Evolutionary conservation across 92 coral and sea anemone genomes (phyloP).

Genomic region (Epizoanthus rinbou): DNA sequence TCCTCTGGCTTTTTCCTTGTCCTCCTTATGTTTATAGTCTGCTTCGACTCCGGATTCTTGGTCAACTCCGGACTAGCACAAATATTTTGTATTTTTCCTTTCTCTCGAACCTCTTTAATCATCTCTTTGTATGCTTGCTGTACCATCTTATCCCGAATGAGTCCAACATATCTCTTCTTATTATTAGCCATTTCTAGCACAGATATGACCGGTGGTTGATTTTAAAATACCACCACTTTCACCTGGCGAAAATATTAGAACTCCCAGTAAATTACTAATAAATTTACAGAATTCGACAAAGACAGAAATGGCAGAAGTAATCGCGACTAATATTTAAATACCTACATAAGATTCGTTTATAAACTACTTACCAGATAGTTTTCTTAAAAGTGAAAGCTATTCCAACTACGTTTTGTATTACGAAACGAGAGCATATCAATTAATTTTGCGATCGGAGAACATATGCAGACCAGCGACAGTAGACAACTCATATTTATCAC

Average conservation of each 20-base stretch:
- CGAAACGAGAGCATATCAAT: background rate
- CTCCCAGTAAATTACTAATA: too few species aligned
- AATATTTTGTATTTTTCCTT: constrained; percentile 4
- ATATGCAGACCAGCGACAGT: background rate
- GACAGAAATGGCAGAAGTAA: too few species aligned
- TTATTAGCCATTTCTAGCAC: constrained; percentile 11
- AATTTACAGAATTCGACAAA: too few species aligned
- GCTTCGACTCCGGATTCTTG: background rate
- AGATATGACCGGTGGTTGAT: too few species aligned
- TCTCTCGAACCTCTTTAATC: constrained; percentile 23
- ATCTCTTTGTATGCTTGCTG: constrained; percentile 23
- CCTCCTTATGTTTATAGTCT: constrained; percentile 15
- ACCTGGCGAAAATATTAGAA: background rate
- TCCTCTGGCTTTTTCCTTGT: constrained; percentile 49
- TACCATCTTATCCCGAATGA: constrained; percentile 12
- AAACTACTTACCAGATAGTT: too few species aligned
- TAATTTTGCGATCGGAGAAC: background rate
- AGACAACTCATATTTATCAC: background rate
- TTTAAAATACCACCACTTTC: too few species aligned
- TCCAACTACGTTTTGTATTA: background rate
- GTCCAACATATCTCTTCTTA: background rate
- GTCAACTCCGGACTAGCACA: background rate
- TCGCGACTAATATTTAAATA: too few species aligned
- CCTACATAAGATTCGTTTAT: too few species aligned
- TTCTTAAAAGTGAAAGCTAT: background rate